These are phyloP conservation scores for Ormyrus rosae DNA, from an alignment of 2,888 invertebrate species.

Conservation along the genomic window DNA sequence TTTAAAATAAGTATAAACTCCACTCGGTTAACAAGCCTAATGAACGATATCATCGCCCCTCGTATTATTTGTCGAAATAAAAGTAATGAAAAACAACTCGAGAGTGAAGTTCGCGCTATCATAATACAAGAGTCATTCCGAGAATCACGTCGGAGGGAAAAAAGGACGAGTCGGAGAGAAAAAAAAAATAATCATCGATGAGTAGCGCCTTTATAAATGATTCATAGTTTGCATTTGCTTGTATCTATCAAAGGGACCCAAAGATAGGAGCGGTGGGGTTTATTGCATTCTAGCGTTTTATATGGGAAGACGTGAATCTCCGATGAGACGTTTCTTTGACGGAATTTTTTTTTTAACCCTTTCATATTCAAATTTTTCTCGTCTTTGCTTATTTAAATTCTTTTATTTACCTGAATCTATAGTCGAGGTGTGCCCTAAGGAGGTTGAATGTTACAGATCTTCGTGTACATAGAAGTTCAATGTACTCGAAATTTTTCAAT, in stretches of 20 bases:
- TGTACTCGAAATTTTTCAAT: too few relatives aligned
- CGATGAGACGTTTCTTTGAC: background rate
- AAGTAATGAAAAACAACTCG: constrained; percentile 3
- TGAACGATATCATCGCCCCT: background rate
- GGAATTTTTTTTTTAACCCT: too few relatives aligned
- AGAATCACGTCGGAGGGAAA: background rate
- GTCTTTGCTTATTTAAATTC: too few relatives aligned
- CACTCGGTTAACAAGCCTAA: background rate
- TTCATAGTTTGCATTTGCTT: constrained; percentile 31
- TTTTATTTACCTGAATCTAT: too few relatives aligned
- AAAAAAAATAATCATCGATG: constrained; percentile 29
- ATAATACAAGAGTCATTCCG: constrained; percentile 11
- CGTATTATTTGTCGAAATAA: constrained; percentile 17
- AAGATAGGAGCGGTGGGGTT: constrained; percentile 17
- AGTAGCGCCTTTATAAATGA: constrained; percentile 32
- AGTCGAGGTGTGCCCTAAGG: too few relatives aligned
- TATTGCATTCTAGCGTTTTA: constrained; percentile 20
- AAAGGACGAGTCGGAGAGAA: background rate
- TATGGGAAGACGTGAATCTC: background rate
- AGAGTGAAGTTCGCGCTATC: constrained; percentile 21
- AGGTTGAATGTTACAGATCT: too few relatives aligned
- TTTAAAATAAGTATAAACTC: background rate
- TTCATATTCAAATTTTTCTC: too few relatives aligned
- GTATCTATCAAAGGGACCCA: constrained; percentile 11
- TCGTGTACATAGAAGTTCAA: too few relatives aligned